Base-by-base conservation (phyloP, 2,113 vertebrate genomes). In the Procavia capensis region DNA sequence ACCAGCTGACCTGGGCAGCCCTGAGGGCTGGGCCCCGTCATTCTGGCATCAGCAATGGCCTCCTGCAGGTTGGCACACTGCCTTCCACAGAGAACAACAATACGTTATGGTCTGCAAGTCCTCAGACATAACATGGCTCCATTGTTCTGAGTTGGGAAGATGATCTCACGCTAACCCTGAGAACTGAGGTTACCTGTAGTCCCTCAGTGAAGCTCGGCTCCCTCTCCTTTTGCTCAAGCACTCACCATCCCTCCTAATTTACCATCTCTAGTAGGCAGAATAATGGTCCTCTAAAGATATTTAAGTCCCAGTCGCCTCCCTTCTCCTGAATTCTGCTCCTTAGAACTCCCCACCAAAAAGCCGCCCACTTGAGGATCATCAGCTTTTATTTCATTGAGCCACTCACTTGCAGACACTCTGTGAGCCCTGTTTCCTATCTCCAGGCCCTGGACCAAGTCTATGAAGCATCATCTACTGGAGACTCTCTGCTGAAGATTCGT, bases 11-110 rank as follows among this genome's bases (percentile, higher is more conserved):
- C 89, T 98, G 99, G 93, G 99, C 99, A 0, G 99, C 99, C 90
- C 98, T 97, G 59, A 99, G 98, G 1, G 98, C 98, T 97, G 99
- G 1, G 96, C 99, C 99, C 0, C 99, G 99, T 0, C 99, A 98
- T 17, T 99, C 99, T 98, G 0, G 98, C 95, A 6, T 99, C 98
- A 0, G 94, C 10, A 0, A 98, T 95, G 79, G 98, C 98, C 13
- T 47, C 76, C 84, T 99, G 98, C 59, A 99, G 88, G 27, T 2
- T 98, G 87, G 96, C 92, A 66, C 84, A 63, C 98, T 99, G 96
- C 34, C 97, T 61, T 84, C 84, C 72, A 3, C 24, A 79, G 66
- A 97, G 89, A 98, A 97, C 94, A 96, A 91, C 93, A 94, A 79
- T 68, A 59, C 0, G 9, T 93, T 96, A 90, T 96, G 90, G 95